These are phyloP conservation scores for Kuschelorhynchus macadamiae DNA, from an alignment of 2,888 invertebrate genomes.

Conservation along the genomic window DNA sequence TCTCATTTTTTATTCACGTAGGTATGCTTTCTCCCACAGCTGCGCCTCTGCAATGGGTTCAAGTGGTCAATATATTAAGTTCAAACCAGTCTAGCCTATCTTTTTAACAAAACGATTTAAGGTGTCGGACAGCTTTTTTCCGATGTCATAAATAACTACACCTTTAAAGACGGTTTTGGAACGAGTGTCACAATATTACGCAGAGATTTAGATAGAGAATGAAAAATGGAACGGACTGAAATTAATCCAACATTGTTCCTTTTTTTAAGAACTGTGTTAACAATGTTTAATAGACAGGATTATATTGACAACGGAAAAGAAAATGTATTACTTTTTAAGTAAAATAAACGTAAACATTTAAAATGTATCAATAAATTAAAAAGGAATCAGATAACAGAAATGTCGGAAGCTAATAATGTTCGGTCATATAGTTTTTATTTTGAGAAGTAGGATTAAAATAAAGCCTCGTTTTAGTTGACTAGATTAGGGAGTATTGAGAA, in stretches of 20 bases:
- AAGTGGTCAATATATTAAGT: slow-evolving; percentile 44
- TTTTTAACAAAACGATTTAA: slow-evolving; percentile 45
- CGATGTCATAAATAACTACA: slow-evolving; percentile 45
- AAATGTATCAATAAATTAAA: too few species aligned
- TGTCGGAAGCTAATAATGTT: too few species aligned
- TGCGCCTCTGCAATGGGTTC: not conserved
- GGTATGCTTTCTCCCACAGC: too few species aligned
- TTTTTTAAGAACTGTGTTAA: slow-evolving; percentile 26
- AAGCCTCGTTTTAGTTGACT: too few species aligned
- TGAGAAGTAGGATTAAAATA: too few species aligned
- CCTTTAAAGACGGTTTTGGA: slow-evolving; percentile 28
- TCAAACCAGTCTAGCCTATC: slow-evolving; percentile 44
- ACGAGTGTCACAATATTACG: slow-evolving; percentile 43
- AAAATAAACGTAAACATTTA: too few species aligned
- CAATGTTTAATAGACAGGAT: slow-evolving; percentile 2
- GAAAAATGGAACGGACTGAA: slow-evolving; percentile 26
- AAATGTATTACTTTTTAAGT: too few species aligned
- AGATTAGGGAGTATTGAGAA: too few species aligned
- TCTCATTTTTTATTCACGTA: too few species aligned
- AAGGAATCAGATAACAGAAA: too few species aligned
- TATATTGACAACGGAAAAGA: not conserved
- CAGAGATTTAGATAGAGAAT: slow-evolving; percentile 34
- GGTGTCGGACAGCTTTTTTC: slow-evolving; percentile 45
- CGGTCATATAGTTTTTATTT: too few species aligned
- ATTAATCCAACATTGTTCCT: slow-evolving; percentile 15